Base-by-base conservation (phyloP, 2,888 invertebrate species). In the Euplagia quadripunctaria region DNA sequence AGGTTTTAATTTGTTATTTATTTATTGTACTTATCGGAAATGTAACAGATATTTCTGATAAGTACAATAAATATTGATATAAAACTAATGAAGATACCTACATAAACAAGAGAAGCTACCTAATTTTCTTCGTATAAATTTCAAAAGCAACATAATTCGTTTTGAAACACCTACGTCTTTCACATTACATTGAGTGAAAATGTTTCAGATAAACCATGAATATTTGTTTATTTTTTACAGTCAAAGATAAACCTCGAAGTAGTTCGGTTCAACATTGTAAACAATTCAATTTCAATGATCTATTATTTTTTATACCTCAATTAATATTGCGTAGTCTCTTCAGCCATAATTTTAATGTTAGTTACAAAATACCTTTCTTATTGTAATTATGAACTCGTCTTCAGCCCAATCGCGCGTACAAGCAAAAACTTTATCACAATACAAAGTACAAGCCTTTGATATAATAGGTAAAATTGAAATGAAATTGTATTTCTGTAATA, bases 391-490 rank as follows among this genome's bases (percentile, higher is more conserved):
- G 6, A 14, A 61, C 7, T 61, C 14, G 31, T 6, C n/a, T n/a
- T 55, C n/a, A 58, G 11, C 46, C 31, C 58, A 52, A 11, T 55
- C 58, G 55, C 46, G 41, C 49, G 49, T 41, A 17, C 42, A 31
- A 46, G 4, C 41, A 43, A 71, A 17, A 46, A 51, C 14, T n/a
- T 17, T 12, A 17, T 43, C 42, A 63, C 16, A 16, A 20, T 42
- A 72, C 42, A 61, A 51, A 63, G 42, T 20, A 41, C 20, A 52
- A 0, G 42, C 14, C 11, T 20, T 52, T 31, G 51, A 68, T 8
- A 64, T 17, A 41, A 64, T 20, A 71, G 14, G 43, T 61, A 43
- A 68, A 46, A 72, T 43, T 58, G 20, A 43, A 63, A 68, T 17
- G 6, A 20, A 68, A 52, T n/a, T 52, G 55, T 42, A 68, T 55